phyloP scores from a whole-genome alignment of 2,113 vertebrate species.

The Perca fluviatilis region DNA sequence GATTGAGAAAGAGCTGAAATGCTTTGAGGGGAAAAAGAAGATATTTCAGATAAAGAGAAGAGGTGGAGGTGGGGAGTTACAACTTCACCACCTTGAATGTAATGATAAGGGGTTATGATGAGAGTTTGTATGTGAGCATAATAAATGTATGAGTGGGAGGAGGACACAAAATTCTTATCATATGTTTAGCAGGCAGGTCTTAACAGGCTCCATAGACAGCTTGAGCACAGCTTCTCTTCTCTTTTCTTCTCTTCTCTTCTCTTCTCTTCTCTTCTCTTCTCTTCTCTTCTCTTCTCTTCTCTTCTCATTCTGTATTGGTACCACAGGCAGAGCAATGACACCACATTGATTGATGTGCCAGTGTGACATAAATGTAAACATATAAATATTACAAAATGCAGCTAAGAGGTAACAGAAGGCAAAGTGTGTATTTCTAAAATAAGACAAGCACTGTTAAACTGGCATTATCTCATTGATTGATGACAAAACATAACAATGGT shows the following conservation, averaged over 20 bases:
- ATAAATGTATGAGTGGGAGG: constrained; percentile 37
- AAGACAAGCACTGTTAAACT: background rate
- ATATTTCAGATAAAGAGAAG: constrained; percentile 32
- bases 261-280: constrained; percentile 3
- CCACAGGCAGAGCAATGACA: background rate
- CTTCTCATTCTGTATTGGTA: background rate
- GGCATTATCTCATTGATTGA: background rate
- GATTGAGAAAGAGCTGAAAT: constrained; percentile 46
- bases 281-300: constrained; percentile 2
- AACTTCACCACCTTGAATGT: constrained; percentile 1
- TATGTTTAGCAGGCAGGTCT: constrained; percentile 62
- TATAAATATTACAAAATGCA: background rate
- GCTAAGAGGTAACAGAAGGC: background rate
- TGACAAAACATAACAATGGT: background rate
- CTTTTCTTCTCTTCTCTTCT: constrained; percentile 6
- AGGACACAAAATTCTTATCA: constrained; percentile 63
- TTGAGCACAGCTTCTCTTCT: background rate
- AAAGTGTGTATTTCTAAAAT: background rate
- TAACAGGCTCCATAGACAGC: constrained; percentile 39
- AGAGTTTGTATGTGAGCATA: constrained; percentile 31
- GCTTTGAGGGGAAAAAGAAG: constrained; percentile 9
- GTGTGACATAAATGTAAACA: background rate
- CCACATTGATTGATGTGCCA: background rate
- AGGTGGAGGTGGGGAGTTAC: constrained; percentile 5
- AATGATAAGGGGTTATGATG: constrained; percentile 11